Evolutionary conservation across 2,797 vertebrate genomes (phyloP), one percentile per base, ranked within the genome.

Genomic region (Mycteria americana): DNA sequence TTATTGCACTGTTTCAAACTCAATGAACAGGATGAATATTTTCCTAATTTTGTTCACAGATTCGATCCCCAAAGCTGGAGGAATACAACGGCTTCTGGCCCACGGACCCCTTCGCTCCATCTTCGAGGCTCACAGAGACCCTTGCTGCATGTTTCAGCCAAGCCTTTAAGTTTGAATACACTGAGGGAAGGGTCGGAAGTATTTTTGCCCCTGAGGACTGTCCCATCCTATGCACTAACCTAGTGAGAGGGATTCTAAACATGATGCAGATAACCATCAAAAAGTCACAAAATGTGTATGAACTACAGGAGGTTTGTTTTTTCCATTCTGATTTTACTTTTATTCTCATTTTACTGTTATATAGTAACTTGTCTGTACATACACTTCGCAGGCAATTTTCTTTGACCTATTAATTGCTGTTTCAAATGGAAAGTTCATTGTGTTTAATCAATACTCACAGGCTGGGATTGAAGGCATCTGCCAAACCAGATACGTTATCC

Each of bases 391-490:
- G 56, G 60, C 54, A 18, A 37, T 85, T 76, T 70, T 57, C 41
- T 62, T 60, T 63, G 50, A 81, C 11, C 13, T 53, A 31, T 53
- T 64, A 59, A 19, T 60, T 65, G 24, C 35, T 73, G 16, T 51
- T 92, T 78, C 72, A 59, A 88, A 65, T 8, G 10, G 51, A 21
- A 77, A 35, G 7, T 64, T 91, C 64, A 67, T 9, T 70, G 46
- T 64, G 18, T 85, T 90, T 69, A 46, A 79, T 74, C 45, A 57
- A 54, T 37, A n/a, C 31, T 79, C 83, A 25, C 85, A 99, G 99
- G 39, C 89, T 85, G 98, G 99, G 69, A 98, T 99, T 85, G 98
- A 98, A 63, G 99, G 99, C 45, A 88, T 97, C 87, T 99, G 99
- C 96, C 98, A 98, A 69, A 99, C 98, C 78, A 98, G 83, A 91